Evolutionary conservation across 2,113 vertebrate species (phyloP), one percentile per base, ranked within the genome.

Genomic region (Climacteris rufus): DNA sequence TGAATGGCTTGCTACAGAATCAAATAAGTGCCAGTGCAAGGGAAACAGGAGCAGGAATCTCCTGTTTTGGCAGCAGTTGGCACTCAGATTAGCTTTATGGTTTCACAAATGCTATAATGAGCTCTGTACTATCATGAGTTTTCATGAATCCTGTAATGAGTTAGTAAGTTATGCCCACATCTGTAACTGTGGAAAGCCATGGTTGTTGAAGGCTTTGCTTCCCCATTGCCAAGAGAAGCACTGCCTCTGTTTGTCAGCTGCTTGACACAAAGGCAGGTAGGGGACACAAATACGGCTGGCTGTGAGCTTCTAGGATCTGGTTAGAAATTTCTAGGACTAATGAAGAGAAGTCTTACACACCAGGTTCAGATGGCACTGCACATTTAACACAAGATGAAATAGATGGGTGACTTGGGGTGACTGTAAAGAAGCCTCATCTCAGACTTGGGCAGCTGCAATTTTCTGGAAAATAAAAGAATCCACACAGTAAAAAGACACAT

Each of bases 221-320:
- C 17, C 7, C 42, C 5, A 0, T 56, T 84, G 28, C 28, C 0
- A 2, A n/a, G 24, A 15, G 37, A 14, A 17, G 28, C 3, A 1
- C n/a, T 70, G 60, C n/a, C 2, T 6, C 30, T 75, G 14, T 44
- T 35, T 33, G 24, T 50, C 30, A 71, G 72, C 39, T 74, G n/a
- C 52, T 75, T 64, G 72, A 45, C 1, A 15, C 18, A 74, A 17
- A 66, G 50, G 30, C 30, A 75, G 40, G 18, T 66, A 71, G 11
- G 50, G n/a, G 15, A 18, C 8, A 42, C 13, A 50, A 10, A 49
- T 10, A 14, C 31, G n/a, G 4, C 53, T 76, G 44, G 0, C 31
- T 64, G 0, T 50, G 37, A 78, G 30, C 40, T 75, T 61, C 25
- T 44, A 1, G 20, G 31, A 53, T 68, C 24, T 89, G 53, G 27